Percentiles rank a stretch among this genome's conserved stretches.
Evolutionary conservation across 2,797 vertebrate genomes (phyloP).

Genomic region (Eutrigla gurnardus): DNA sequence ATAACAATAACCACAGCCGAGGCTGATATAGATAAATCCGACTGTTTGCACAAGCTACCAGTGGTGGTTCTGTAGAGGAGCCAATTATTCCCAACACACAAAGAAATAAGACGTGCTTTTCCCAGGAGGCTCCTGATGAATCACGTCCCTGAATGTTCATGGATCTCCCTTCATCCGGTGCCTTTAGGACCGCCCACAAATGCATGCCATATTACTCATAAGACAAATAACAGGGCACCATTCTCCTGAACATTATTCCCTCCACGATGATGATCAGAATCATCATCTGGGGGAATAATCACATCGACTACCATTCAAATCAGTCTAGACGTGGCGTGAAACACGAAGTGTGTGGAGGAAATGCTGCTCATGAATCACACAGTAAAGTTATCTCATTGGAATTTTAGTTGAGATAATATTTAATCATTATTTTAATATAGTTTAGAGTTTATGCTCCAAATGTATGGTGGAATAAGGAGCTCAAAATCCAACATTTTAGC

Average conservation of each 20-base stretch:
- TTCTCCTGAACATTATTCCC: not conserved
- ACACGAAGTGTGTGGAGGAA: conserved; percentile 18
- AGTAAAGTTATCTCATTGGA: not conserved
- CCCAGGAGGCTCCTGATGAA: conserved; percentile 9
- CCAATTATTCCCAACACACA: conserved; percentile 25
- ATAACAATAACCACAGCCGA: conserved; percentile 12
- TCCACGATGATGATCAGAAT: not conserved
- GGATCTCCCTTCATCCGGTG: conserved; percentile 1
- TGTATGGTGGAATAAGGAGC: not conserved
- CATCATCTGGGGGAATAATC: not conserved
- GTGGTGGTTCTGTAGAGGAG: conserved; percentile 3
- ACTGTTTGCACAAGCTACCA: not conserved
- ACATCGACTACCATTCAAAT: not conserved
- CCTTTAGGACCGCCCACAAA: not conserved
- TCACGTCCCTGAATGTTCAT: conserved; percentile 14
- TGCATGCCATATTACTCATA: not conserved
- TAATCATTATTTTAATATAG: not conserved
- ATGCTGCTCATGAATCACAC: conserved; percentile 8
- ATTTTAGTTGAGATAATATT: not conserved
- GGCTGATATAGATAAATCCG: conserved; percentile 14
- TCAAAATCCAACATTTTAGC: not conserved
- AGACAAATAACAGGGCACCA: not conserved
- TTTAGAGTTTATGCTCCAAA: not conserved
- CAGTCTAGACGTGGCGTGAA: not conserved
- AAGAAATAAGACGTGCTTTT: conserved; percentile 24